Evolutionary conservation across 2,888 invertebrate genomes (phyloP).

Genomic region (Aphidius colemani): DNA sequence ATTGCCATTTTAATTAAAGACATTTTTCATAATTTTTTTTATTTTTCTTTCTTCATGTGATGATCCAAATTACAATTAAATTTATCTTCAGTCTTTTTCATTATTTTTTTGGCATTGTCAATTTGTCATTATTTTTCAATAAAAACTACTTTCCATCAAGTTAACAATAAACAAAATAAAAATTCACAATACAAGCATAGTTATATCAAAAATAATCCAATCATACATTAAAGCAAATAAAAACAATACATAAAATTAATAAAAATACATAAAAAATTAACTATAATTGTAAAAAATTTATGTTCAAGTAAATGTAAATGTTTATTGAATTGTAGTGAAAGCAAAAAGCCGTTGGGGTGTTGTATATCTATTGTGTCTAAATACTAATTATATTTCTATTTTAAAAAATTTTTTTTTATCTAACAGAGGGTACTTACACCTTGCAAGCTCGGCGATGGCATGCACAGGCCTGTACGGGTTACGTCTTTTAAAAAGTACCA

Average conservation of each 20-base stretch:
- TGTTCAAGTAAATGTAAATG: background rate
- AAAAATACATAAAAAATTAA: background rate
- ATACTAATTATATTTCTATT: background rate
- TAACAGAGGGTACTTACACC: conserved; percentile 76
- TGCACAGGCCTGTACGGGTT: conserved; percentile 74
- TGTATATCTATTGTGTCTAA: background rate
- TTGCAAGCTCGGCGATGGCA: conserved; percentile 86
- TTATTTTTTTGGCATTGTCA: background rate
- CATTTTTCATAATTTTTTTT: too few relatives aligned
- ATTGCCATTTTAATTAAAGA: conserved; percentile 21
- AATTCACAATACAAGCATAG: too few relatives aligned
- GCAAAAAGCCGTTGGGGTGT: conserved; percentile 7
- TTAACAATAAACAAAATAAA: too few relatives aligned
- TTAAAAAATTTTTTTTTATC: conserved; percentile 7
- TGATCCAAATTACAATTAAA: background rate
- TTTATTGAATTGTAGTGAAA: background rate
- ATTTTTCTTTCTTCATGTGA: conserved; percentile 13
- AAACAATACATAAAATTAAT: background rate
- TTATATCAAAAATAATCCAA: background rate
- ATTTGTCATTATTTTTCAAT: background rate
- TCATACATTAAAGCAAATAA: background rate
- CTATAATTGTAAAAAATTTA: background rate
- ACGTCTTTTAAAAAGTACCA: conserved; percentile 52
- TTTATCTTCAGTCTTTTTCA: background rate
- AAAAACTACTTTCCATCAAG: too few relatives aligned